Percentiles rank a stretch among this genome's conserved stretches.
These are phyloP conservation scores for Uropsilus gracilis DNA, from an alignment of 2,113 vertebrate species.

Conservation along the genomic window DNA sequence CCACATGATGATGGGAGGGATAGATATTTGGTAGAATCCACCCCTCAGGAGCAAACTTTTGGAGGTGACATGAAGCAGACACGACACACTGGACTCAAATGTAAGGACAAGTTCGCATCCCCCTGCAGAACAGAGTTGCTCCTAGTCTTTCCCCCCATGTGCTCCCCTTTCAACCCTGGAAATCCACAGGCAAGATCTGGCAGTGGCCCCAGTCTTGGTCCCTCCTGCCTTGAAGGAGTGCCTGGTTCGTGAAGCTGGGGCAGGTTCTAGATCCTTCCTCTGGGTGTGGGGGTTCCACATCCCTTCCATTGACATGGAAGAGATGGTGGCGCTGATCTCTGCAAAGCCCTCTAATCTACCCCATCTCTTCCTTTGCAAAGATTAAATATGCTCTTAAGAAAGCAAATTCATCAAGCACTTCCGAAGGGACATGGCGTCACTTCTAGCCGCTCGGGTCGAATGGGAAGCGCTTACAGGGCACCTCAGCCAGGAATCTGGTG, in stretches of 20 bases:
- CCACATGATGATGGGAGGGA: not conserved
- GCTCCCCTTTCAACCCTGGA: slow-evolving; percentile 2
- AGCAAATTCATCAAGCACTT: not conserved
- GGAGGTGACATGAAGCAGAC: not conserved
- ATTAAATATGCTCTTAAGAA: not conserved
- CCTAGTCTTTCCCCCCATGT: not conserved
- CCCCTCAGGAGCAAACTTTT: not conserved
- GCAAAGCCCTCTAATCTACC: not conserved
- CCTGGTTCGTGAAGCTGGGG: not conserved
- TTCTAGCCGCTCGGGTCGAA: not conserved
- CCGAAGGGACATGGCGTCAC: not conserved
- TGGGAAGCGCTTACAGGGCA: not conserved
- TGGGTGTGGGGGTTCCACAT: not conserved
- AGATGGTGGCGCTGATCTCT: not conserved
- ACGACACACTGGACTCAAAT: not conserved
- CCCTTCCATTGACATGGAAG: not conserved
- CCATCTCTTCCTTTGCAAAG: not conserved
- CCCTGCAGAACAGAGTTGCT: not conserved
- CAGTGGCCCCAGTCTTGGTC: no score
- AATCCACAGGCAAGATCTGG: not conserved
- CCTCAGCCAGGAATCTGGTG: not conserved
- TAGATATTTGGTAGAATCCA: not conserved
- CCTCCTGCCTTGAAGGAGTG: not conserved
- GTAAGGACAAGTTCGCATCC: not conserved
- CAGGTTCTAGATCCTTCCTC: not conserved